These are phyloP conservation scores for Sinopyrophorus schimmeli DNA, from an alignment of 2,888 invertebrate genomes.

Conservation along the genomic window DNA sequence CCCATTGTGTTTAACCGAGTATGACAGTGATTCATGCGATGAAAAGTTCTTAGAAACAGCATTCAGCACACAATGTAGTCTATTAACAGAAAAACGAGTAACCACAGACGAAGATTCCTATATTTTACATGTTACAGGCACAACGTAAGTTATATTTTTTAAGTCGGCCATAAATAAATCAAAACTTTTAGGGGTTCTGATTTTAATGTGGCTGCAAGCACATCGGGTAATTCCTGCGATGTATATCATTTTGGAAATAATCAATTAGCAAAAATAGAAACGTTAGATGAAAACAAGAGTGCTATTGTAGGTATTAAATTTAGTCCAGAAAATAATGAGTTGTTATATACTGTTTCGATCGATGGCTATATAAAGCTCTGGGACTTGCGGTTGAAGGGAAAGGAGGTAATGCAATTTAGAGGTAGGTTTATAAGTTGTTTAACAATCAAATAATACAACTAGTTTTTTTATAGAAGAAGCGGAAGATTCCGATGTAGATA, in stretches of 20 bases:
- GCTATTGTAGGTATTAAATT: constrained; percentile 63
- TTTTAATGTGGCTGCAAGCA: constrained; percentile 56
- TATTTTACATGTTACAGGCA: constrained; percentile 63
- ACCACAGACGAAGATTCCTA: constrained; percentile 59
- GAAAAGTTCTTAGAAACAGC: constrained; percentile 42
- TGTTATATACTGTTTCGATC: constrained; percentile 62
- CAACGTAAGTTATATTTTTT: constrained; percentile 53
- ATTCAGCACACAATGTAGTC: constrained; percentile 44
- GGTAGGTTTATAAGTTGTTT: constrained; percentile 45
- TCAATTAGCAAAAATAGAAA: constrained; percentile 47
- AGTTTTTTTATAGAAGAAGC: constrained; percentile 42
- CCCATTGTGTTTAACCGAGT: background rate
- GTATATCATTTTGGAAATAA: constrained; percentile 57
- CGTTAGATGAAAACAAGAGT: constrained; percentile 57
- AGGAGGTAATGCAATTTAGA: constrained; percentile 54
- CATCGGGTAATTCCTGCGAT: constrained; percentile 57
- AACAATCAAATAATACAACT: background rate
- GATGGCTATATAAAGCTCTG: constrained; percentile 65
- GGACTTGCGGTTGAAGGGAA: constrained; percentile 63
- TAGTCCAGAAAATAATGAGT: constrained; percentile 60
- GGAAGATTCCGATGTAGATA: constrained; percentile 47
- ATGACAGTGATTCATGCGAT: constrained; percentile 9
- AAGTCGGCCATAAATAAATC: background rate
- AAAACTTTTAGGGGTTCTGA: constrained; percentile 45
- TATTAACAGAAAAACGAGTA: constrained; percentile 58